These are phyloP conservation scores for Branchellion lobata DNA, from an alignment of 2,888 invertebrate species.

Conservation along the genomic window DNA sequence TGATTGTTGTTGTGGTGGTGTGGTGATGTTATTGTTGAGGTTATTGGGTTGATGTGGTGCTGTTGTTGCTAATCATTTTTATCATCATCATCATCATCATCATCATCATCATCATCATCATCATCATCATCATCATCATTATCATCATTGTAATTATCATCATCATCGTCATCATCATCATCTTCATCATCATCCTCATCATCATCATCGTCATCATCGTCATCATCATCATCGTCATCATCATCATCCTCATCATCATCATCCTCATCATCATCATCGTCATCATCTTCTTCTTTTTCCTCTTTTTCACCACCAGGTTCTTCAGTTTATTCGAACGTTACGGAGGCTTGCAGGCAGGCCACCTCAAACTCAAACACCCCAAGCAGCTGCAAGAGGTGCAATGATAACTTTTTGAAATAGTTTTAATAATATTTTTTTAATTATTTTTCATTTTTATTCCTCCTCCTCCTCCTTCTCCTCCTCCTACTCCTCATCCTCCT, in stretches of 20 bases:
- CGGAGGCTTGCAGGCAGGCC: slow-evolving; percentile 86
- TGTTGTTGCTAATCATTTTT: too few relatives aligned
- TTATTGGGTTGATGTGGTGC: background rate
- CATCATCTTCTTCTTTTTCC: too few relatives aligned
- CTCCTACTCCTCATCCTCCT: too few relatives aligned
- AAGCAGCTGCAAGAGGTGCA: slow-evolving; percentile 77
- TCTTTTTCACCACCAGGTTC: slow-evolving; percentile 69
- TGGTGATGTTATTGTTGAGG: background rate
- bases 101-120: slow-evolving; percentile 13
- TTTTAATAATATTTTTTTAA: background rate
- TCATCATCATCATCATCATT: slow-evolving; percentile 12
- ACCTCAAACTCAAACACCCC: slow-evolving; percentile 94
- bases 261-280: too few relatives aligned
- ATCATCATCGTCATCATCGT: too few relatives aligned
- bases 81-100: slow-evolving; percentile 15
- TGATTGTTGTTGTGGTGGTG: too few relatives aligned
- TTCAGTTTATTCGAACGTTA: slow-evolving; percentile 98
- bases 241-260: too few relatives aligned
- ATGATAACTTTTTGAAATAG: background rate
- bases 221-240: too few relatives aligned
- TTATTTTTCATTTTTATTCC: too few relatives aligned
- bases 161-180: background rate
- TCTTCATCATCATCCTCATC: too few relatives aligned
- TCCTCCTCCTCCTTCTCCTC: too few relatives aligned
- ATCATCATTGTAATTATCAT: background rate